Base-by-base conservation (phyloP, 2,113 vertebrate genomes). In the Corythaeola cristata region DNA sequence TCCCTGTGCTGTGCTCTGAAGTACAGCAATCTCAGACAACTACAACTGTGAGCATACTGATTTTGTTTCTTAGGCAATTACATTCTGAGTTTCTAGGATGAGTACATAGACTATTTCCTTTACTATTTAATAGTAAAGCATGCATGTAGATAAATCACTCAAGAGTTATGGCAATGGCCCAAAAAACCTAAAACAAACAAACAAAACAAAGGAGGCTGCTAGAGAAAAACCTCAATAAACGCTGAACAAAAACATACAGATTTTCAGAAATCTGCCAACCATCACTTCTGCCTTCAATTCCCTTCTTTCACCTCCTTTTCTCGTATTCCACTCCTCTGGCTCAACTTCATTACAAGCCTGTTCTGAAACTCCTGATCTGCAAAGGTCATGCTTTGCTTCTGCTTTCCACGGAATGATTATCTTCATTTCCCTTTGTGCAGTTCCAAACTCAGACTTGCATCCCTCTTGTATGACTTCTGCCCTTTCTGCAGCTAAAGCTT, bases 401-500 rank as follows among this genome's bases (percentile, higher is more conserved):
- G 52, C 62, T 39, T 30, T 63, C 45, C 28, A 18, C 80, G 72
- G 37, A 85, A 62, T 3, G 2, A 45, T 33, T 68, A 35, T 81
- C 73, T 53, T 60, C 16, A 52, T 72, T 87, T 92, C 37, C 77
- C 50, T 93, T 92, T 87, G 41, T 82, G 58, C 33, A 53, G 37
- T 24, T 63, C 87, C 85, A 69, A n/a, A 78, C 39, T 60, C 75
- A 13, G 44, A 28, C 78, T 73, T 77, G 37, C 37, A 88, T 39
- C 72, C 75, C 71, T 94, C 90, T 96, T 83, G 72, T 93, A 83
- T 10, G 52, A 78, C 74, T 91, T 87, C 87, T 92, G 90, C 73
- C 92, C 89, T 88, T 90, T 82, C 37, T 44, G 69, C 35, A 84
- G 80, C 83, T 88, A 90, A 82, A 92, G 93, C 94, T 95, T 94